These are phyloP conservation scores for Fratercula arctica DNA, from an alignment of 2,797 vertebrate species.

Conservation along the genomic window DNA sequence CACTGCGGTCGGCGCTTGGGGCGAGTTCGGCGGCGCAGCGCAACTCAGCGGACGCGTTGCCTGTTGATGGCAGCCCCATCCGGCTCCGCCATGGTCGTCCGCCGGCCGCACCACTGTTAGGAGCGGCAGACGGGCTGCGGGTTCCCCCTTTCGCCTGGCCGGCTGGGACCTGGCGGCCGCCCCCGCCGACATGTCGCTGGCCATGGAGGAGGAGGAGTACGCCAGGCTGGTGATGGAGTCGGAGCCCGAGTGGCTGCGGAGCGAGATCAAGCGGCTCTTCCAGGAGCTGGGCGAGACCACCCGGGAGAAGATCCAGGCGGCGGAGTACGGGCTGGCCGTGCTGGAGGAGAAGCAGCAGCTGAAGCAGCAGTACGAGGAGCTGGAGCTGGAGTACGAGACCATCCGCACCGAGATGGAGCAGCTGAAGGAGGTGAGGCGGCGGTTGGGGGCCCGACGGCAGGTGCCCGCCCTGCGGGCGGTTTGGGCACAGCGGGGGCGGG, in stretches of 20 bases:
- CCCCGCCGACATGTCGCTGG: constrained; percentile 77
- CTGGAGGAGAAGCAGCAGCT: constrained; percentile 97
- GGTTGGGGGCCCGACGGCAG: not conserved
- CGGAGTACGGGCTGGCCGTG: constrained; percentile 94
- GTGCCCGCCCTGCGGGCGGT: not conserved
- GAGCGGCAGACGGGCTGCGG: not conserved
- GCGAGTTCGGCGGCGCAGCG: not conserved
- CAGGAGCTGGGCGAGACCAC: constrained; percentile 93
- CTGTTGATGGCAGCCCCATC: not conserved
- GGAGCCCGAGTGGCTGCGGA: constrained; percentile 88
- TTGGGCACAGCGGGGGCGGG: not conserved
- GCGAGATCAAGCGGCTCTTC: constrained; percentile 87
- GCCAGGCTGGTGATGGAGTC: constrained; percentile 86
- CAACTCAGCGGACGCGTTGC: not conserved
- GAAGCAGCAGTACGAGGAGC: constrained; percentile 90
- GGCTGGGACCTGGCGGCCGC: not conserved
- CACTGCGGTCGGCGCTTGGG: constrained; percentile 27
- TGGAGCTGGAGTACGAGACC: constrained; percentile 92
- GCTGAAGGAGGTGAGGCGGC: constrained; percentile 88
- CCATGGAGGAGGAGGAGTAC: constrained; percentile 86
- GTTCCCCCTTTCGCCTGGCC: not conserved
- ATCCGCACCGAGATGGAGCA: constrained; percentile 91
- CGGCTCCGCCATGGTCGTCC: not conserved
- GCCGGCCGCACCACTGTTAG: not conserved
- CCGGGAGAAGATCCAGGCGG: constrained; percentile 97